phyloP scores from a whole-genome alignment of 2,888 invertebrate species.

The Zygogramma bicolorata region DNA sequence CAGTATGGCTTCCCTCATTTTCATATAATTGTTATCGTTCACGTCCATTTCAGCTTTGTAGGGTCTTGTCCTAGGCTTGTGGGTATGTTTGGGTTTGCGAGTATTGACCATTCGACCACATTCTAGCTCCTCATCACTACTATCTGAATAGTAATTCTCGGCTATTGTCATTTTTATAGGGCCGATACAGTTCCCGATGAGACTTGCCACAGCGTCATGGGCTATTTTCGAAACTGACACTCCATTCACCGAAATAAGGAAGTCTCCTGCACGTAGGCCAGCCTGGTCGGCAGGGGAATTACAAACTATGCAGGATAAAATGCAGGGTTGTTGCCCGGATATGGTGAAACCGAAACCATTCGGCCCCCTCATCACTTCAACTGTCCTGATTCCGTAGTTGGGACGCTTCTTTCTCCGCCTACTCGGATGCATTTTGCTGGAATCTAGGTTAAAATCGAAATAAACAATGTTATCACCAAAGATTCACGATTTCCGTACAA shows the following conservation, averaged over 20 bases:
- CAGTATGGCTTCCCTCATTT: conserved; percentile 39
- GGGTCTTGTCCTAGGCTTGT: conserved; percentile 63
- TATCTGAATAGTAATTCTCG: conserved; percentile 87
- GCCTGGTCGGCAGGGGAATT: conserved; percentile 92
- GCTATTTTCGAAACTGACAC: conserved; percentile 91
- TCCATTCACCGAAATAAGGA: conserved; percentile 91
- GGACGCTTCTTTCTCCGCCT: conserved; percentile 78
- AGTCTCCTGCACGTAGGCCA: conserved; percentile 92
- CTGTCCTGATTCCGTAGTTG: conserved; percentile 82
- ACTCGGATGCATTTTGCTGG: conserved; percentile 70
- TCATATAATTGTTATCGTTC: conserved; percentile 44
- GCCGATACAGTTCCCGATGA: conserved; percentile 89
- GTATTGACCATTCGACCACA: conserved; percentile 68
- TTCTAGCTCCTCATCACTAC: conserved; percentile 82
- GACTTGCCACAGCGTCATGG: conserved; percentile 92
- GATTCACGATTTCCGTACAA: conserved; percentile 5
- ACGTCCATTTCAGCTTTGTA: conserved; percentile 46
- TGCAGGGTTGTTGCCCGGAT: conserved; percentile 96
- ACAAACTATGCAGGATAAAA: conserved; percentile 91
- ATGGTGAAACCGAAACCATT: conserved; percentile 98
- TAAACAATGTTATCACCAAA: conserved; percentile 36
- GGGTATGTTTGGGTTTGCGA: conserved; percentile 74
- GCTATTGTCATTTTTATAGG: conserved; percentile 88
- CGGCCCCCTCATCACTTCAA: conserved; percentile 87
- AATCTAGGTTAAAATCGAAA: conserved; percentile 10